A percentile compares a stretch with the other conserved stretches of the same genome.
Evolutionary conservation across 2,797 vertebrate species (phyloP).

Genomic region (Iguana delicatissima): DNA sequence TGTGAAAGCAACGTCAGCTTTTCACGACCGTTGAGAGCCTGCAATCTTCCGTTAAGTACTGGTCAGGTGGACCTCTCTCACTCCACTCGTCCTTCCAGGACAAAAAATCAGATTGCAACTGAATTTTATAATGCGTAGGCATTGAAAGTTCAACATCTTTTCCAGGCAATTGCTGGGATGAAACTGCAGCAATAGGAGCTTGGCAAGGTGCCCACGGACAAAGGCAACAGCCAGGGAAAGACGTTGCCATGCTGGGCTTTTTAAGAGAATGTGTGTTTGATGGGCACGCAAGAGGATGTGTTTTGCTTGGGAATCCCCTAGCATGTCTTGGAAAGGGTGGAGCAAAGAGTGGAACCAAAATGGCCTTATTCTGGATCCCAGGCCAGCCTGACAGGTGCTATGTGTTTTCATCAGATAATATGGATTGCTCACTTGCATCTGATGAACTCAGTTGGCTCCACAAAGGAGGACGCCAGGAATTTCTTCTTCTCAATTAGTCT

Average conservation of each 20-base stretch:
- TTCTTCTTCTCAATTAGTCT: too few relatives aligned
- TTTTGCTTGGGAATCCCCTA: not conserved
- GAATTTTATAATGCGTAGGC: not conserved
- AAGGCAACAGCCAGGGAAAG: not conserved
- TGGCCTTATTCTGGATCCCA: not conserved
- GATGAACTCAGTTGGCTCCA: too few relatives aligned
- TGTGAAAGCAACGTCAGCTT: not conserved
- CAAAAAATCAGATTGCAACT: not conserved
- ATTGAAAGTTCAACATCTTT: not conserved
- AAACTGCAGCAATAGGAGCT: not conserved
- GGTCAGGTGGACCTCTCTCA: not conserved
- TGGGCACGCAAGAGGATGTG: too few relatives aligned
- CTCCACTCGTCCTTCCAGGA: not conserved
- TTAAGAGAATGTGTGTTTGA: not conserved
- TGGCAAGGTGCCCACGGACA: not conserved
- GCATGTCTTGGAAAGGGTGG: not conserved
- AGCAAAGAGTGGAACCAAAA: not conserved
- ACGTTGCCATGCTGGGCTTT: too few relatives aligned
- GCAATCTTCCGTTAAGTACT: not conserved
- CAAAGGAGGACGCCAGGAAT: too few relatives aligned
- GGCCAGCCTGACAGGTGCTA: not conserved
- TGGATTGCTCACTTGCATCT: too few relatives aligned
- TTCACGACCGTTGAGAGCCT: not conserved
- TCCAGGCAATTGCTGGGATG: not conserved
- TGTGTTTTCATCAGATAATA: too few relatives aligned